Conservation (phyloP, 2,888 invertebrate genomes). For the Cerastis rubricosa region DNA sequence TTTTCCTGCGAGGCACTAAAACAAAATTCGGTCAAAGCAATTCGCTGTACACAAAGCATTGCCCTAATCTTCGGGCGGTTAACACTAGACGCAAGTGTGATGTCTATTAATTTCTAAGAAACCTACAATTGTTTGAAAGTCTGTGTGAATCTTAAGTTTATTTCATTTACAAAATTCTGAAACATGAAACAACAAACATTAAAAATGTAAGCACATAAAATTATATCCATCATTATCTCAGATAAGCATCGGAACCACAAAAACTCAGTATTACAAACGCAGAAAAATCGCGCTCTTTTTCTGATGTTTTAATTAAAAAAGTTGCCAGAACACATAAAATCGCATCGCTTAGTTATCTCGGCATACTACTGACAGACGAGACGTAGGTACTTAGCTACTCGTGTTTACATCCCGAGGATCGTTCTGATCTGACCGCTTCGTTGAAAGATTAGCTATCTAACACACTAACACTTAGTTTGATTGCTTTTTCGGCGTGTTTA, state of each 20-base stretch:
- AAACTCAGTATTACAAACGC: slow-evolving; percentile 29
- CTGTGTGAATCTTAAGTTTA: not conserved
- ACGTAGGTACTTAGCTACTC: slow-evolving; percentile 29
- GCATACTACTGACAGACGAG: slow-evolving; percentile 50
- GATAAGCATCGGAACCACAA: slow-evolving; percentile 39
- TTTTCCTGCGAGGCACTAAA: not conserved
- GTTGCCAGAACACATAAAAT: slow-evolving; percentile 43
- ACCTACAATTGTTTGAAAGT: not conserved
- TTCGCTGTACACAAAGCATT: not conserved
- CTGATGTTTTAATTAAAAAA: slow-evolving; percentile 62
- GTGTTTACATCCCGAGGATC: slow-evolving; percentile 60
- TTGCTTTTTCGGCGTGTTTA: slow-evolving; percentile 63
- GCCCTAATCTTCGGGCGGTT: not conserved
- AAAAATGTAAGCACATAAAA: slow-evolving; percentile 1
- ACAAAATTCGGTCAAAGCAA: not conserved
- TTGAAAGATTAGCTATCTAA: slow-evolving; percentile 66
- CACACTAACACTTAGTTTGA: slow-evolving; percentile 67
- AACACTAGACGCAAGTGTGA: not conserved
- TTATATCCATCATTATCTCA: slow-evolving; percentile 29
- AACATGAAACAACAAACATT: slow-evolving; percentile 8
- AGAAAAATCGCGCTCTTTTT: slow-evolving; percentile 32
- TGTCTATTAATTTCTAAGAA: not conserved
- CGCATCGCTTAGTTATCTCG: slow-evolving; percentile 44
- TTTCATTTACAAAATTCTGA: not conserved
- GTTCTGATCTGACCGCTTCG: slow-evolving; percentile 55